These are phyloP conservation scores for Champsocephalus esox DNA, from an alignment of 2,797 vertebrate species.

Conservation along the genomic window DNA sequence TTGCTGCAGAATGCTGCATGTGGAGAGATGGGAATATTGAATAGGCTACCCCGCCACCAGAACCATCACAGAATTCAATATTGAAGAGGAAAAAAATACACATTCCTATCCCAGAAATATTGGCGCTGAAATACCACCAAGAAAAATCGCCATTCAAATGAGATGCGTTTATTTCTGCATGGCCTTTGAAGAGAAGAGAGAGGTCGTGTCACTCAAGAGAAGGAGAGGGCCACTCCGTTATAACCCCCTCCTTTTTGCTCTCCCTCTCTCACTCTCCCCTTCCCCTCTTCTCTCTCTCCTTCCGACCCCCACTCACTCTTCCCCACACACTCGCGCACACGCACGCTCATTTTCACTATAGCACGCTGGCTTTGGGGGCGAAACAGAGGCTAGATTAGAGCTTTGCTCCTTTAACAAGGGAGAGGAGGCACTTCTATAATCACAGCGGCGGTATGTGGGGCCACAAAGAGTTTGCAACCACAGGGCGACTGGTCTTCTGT, in stretches of 20 bases:
- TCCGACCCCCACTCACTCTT: conserved; percentile 73
- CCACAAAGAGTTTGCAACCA: conserved; percentile 78
- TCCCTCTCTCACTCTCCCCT: conserved; percentile 64
- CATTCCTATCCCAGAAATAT: conserved; percentile 75
- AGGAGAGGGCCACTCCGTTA: conserved; percentile 80
- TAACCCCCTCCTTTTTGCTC: conserved; percentile 50
- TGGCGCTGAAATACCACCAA: conserved; percentile 72
- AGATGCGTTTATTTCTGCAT: conserved; percentile 82
- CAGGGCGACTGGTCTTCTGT: conserved; percentile 70
- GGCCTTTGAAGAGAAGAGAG: conserved; percentile 87
- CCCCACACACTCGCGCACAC: conserved; percentile 58
- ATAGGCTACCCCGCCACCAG: conserved; percentile 62
- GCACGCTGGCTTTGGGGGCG: conserved; percentile 80
- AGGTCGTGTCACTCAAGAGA: conserved; percentile 88
- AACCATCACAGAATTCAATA: conserved; percentile 76
- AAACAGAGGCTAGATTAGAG: conserved; percentile 81
- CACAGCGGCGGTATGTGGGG: conserved; percentile 80
- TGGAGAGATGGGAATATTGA: conserved; percentile 79
- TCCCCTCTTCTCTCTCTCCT: conserved; percentile 62
- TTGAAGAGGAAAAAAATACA: conserved; percentile 56
- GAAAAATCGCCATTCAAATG: conserved; percentile 80
- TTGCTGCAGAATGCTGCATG: conserved; percentile 74
- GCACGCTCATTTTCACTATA: conserved; percentile 68
- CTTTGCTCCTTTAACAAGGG: conserved; percentile 80
- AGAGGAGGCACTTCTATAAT: conserved; percentile 79